phyloP scores from a whole-genome alignment of 2,797 vertebrate genomes.

The Coendou prehensilis region DNA sequence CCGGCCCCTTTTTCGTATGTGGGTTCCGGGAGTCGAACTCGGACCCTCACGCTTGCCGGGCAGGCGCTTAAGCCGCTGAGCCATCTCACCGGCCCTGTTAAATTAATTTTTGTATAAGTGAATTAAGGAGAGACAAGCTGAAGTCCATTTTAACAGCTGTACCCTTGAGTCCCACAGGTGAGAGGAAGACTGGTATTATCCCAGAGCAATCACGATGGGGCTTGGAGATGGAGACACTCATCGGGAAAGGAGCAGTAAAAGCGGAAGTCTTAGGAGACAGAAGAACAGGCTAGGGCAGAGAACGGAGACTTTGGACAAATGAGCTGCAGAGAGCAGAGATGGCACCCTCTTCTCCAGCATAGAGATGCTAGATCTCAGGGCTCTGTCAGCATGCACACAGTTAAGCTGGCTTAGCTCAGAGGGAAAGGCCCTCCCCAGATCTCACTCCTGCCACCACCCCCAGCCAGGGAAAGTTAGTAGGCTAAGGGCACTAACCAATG shows the following conservation, averaged over 20 bases:
- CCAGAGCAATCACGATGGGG: background rate
- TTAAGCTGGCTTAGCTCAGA: background rate
- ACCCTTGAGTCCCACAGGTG: background rate
- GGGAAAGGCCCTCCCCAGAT: background rate
- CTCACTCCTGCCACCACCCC: background rate
- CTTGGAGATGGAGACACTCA: background rate
- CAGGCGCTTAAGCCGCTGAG: too few relatives aligned
- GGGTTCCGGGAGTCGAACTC: too few relatives aligned
- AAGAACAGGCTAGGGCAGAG: background rate
- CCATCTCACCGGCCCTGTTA: too few relatives aligned
- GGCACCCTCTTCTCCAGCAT: background rate
- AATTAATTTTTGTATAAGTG: constrained; percentile 44
- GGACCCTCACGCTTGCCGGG: too few relatives aligned
- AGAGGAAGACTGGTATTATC: background rate
- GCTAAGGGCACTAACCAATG: background rate
- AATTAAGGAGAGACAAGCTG: constrained; percentile 31
- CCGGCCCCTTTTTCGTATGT: too few relatives aligned
- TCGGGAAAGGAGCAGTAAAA: background rate
- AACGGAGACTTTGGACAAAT: background rate
- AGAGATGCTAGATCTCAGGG: background rate
- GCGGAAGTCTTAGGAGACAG: background rate
- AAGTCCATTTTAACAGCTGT: constrained; percentile 14
- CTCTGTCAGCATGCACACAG: background rate
- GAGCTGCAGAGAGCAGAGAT: background rate
- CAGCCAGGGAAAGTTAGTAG: background rate